phyloP scores from a whole-genome alignment of 2,797 vertebrate genomes.

The Hipposideros larvatus region DNA sequence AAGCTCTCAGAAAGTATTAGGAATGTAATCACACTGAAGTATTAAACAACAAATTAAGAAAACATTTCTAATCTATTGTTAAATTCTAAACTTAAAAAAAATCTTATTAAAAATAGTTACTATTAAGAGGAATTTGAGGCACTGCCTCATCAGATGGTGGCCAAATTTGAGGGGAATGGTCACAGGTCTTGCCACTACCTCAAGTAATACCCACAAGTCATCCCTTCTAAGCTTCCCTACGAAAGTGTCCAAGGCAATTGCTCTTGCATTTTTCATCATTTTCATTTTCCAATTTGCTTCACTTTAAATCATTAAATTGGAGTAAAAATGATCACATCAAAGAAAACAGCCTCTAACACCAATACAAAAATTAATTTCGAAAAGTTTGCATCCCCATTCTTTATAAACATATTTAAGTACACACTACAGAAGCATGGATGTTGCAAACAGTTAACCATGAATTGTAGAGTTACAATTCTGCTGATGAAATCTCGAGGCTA shows the following conservation, averaged over 20 bases:
- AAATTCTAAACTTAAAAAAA: constrained; percentile 17
- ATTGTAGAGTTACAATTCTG: constrained; percentile 44
- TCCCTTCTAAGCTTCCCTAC: neutral
- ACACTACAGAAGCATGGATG: neutral
- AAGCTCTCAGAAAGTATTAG: neutral
- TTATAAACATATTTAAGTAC: constrained; percentile 50
- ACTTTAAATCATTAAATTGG: constrained; percentile 8
- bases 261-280: neutral
- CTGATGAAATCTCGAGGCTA: constrained; percentile 24
- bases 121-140: neutral
- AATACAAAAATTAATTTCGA: constrained; percentile 51
- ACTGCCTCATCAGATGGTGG: neutral
- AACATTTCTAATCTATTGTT: neutral
- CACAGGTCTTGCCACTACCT: neutral
- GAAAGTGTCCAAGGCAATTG: neutral
- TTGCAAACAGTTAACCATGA: constrained; percentile 9
- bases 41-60: neutral
- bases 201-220: neutral
- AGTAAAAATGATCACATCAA: neutral
- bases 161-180: neutral
- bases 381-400: neutral
- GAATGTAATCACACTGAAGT: neutral
- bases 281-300: constrained; percentile 12
- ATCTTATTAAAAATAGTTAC: neutral
- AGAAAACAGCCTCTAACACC: neutral